A percentile compares a stretch with the other conserved stretches of the same genome.
Conservation (phyloP, 2,797 vertebrate genomes). For the Aplochiton taeniatus region DNA sequence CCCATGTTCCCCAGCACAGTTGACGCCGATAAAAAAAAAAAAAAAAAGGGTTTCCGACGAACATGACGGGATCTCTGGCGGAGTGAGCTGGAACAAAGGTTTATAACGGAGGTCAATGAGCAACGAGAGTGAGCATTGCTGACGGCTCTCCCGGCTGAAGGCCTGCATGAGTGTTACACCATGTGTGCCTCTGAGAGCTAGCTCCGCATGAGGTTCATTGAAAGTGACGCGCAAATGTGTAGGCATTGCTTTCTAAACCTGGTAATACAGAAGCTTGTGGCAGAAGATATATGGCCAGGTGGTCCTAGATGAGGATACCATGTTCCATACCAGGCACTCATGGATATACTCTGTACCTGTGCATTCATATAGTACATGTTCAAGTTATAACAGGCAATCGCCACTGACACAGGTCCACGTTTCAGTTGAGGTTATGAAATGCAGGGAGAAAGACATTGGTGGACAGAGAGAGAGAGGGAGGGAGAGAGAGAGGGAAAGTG, state of each 20-base stretch:
- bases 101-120: constrained; percentile 42
- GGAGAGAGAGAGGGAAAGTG: neutral
- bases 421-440: too few species aligned
- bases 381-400: too few species aligned
- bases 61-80: constrained; percentile 1
- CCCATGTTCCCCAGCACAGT: neutral
- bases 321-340: neutral
- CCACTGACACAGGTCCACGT: too few species aligned
- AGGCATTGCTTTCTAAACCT: constrained; percentile 33
- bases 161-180: constrained; percentile 27
- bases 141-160: constrained; percentile 47
- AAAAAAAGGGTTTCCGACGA: neutral
- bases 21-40: too few species aligned
- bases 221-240: constrained; percentile 49
- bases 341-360: neutral
- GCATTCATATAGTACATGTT: neutral
- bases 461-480: neutral
- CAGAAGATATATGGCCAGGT: constrained; percentile 32
- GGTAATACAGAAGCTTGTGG: constrained; percentile 45
- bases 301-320: constrained; percentile 7
- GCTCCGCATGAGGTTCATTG: constrained; percentile 58
- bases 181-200: constrained; percentile 53
- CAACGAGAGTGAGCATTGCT: constrained; percentile 36
- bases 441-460: neutral
- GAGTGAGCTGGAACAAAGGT: constrained; percentile 15